Evolutionary conservation across 2,797 vertebrate species (phyloP).

Genomic region (Myotis myotis): DNA sequence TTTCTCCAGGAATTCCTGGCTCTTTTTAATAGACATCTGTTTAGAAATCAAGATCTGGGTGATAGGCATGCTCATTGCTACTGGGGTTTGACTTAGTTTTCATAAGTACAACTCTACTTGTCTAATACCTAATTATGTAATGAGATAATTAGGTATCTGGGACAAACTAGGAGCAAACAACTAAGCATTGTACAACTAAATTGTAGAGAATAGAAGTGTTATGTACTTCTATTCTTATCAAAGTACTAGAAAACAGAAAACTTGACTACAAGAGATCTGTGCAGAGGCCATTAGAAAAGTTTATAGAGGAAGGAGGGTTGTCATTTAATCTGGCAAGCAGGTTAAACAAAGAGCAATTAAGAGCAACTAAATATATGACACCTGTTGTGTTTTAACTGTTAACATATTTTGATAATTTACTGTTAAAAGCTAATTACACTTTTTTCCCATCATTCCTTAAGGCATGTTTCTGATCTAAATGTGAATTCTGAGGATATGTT

Average conservation of each 20-base stretch:
- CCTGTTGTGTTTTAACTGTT: neutral
- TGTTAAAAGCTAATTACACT: neutral
- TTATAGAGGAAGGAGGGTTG: neutral
- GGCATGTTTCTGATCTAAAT: slow-evolving; percentile 2
- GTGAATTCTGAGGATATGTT: neutral
- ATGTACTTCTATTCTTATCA: too few species aligned
- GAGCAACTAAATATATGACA: neutral
- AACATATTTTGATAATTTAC: neutral
- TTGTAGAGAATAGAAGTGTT: neutral
- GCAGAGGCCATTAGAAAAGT: neutral
- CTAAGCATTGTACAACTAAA: neutral
- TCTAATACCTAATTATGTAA: neutral
- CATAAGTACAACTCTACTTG: neutral
- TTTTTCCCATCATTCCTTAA: neutral
- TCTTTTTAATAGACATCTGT: neutral
- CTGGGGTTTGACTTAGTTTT: neutral
- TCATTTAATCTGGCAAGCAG: neutral
- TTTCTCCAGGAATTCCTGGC: neutral
- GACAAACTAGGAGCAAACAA: neutral
- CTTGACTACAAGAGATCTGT: neutral
- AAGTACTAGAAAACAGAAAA: neutral
- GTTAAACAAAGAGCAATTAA: neutral
- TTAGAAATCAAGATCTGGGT: neutral
- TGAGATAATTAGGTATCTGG: neutral
- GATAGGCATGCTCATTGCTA: neutral